phyloP scores from a whole-genome alignment of 2,113 vertebrate genomes.

The Aplodontia rufa region DNA sequence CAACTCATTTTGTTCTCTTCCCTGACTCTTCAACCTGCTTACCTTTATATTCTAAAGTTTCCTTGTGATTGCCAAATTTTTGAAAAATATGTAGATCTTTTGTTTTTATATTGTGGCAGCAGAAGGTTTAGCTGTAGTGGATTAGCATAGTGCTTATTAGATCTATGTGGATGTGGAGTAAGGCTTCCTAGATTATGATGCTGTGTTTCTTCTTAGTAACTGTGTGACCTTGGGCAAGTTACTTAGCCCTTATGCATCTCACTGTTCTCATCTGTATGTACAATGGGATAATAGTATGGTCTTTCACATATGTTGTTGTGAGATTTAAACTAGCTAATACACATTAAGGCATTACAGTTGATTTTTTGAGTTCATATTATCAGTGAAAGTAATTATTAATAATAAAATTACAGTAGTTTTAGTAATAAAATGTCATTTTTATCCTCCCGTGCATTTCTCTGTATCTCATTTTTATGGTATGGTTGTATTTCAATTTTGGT shows the following conservation, averaged over 20 bases:
- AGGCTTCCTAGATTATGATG: neutral
- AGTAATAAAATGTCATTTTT: neutral
- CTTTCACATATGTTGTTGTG: neutral
- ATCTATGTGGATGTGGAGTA: neutral
- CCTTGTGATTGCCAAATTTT: neutral
- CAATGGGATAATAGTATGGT: neutral
- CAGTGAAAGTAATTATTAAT: neutral
- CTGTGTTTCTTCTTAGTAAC: neutral
- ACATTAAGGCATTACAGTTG: neutral
- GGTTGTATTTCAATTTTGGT: constrained; percentile 12
- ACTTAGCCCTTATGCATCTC: neutral
- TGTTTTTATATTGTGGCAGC: neutral
- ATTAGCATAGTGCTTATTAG: neutral
- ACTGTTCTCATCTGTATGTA: neutral
- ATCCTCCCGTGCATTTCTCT: neutral
- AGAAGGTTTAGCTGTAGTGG: neutral
- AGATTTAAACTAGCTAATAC: neutral
- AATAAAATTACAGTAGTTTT: neutral
- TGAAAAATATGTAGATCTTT: neutral
- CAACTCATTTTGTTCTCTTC: neutral
- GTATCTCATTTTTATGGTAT: neutral
- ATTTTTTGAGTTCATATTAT: neutral
- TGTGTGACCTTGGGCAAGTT: neutral
- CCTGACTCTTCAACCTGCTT: neutral
- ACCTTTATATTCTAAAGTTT: neutral